These are phyloP conservation scores for Phaethornis superciliosus DNA, from an alignment of 2,113 vertebrate species.

Conservation along the genomic window DNA sequence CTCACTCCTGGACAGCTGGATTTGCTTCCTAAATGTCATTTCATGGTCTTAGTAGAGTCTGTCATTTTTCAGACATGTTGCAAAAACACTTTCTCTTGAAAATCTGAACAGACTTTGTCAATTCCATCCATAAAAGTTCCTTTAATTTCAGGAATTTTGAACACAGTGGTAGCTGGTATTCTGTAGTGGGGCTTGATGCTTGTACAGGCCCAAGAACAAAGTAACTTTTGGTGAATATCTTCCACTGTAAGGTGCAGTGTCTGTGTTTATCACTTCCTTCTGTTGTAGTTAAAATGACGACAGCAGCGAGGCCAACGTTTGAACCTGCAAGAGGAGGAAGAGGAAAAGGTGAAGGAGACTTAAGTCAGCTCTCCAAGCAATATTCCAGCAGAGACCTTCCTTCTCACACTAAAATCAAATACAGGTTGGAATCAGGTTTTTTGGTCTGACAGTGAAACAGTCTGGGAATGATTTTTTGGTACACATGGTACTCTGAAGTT, in stretches of 20 bases:
- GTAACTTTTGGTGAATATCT: neutral
- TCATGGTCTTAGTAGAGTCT: neutral
- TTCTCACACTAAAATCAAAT: slow-evolving; percentile 97
- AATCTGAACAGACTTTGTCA: neutral
- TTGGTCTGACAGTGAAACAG: neutral
- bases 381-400: slow-evolving; percentile 97
- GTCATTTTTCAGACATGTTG: neutral
- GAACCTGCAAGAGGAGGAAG: slow-evolving; percentile 95
- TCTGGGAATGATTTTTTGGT: neutral
- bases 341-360: slow-evolving; percentile 96
- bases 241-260: neutral
- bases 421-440: slow-evolving; percentile 79
- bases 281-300: slow-evolving; percentile 87
- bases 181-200: neutral
- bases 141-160: neutral
- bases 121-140: neutral
- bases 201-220: neutral
- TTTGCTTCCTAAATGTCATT: fast-evolving
- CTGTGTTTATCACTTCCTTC: neutral
- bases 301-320: slow-evolving; percentile 95
- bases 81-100: neutral
- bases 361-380: slow-evolving; percentile 96
- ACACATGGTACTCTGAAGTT: neutral
- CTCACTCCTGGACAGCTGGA: neutral
- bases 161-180: neutral